Evolutionary conservation across 30 jellyfish, hydroid and myxozoan species (phyloP).

Genomic region (Aurelia aurita): DNA sequence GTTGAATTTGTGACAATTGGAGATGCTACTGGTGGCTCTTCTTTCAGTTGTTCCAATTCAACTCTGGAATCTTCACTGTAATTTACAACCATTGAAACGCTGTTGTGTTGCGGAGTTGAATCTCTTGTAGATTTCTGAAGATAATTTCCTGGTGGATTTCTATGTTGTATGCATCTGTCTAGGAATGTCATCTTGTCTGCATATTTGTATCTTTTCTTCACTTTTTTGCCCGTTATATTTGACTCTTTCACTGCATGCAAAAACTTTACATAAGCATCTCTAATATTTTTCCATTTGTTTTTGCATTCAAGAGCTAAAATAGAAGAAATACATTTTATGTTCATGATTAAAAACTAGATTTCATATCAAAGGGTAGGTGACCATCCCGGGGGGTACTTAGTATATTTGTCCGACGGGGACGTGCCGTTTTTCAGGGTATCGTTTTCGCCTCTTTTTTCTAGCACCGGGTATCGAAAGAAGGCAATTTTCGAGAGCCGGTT

Average conservation of each 20-base stretch:
- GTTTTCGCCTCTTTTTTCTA: too few relatives aligned
- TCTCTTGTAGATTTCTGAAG: constrained; percentile 32
- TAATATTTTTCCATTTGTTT: constrained; percentile 76
- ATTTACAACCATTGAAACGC: constrained; percentile 64
- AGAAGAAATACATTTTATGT: too few relatives aligned
- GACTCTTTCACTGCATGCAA: constrained; percentile 53
- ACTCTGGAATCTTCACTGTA: constrained; percentile 30
- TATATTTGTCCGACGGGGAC: too few relatives aligned
- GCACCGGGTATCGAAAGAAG: too few relatives aligned
- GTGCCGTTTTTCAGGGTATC: too few relatives aligned
- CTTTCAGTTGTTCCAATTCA: background rate
- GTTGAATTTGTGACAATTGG: background rate
- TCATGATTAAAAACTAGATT: too few relatives aligned
- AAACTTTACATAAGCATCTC: constrained; percentile 79
- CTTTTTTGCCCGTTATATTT: constrained; percentile 42
- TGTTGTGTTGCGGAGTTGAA: constrained; percentile 54
- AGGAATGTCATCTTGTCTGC: constrained; percentile 69
- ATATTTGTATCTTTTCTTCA: constrained; percentile 64
- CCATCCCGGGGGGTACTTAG: too few relatives aligned
- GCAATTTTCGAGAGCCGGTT: too few relatives aligned
- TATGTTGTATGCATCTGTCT: constrained; percentile 65
- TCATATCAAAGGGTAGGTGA: too few relatives aligned
- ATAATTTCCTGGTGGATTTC: constrained; percentile 58
- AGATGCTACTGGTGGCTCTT: background rate
- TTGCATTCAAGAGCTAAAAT: constrained; percentile 65